phyloP scores from a whole-genome alignment of 1,140 invertebrate genomes.

The Cherax quadricarinatus region DNA sequence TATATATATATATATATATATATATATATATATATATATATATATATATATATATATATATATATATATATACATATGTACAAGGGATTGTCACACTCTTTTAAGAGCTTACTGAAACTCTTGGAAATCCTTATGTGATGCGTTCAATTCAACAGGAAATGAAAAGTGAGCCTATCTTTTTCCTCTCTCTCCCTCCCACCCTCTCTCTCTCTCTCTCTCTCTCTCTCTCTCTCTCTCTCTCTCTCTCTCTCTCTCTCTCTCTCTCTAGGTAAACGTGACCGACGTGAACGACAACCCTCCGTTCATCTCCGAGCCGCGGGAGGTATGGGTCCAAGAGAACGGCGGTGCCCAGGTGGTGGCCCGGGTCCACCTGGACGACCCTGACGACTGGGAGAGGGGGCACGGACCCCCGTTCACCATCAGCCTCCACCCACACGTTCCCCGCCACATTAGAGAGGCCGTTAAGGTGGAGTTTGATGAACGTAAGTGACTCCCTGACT shows the following conservation, averaged over 20 bases:
- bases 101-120: too few species aligned
- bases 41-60: too few species aligned
- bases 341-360: slow-evolving; percentile 21
- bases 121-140: too few species aligned
- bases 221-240: not conserved
- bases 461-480: slow-evolving; percentile 25
- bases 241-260: slow-evolving; percentile 7
- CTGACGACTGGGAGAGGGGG: slow-evolving; percentile 43
- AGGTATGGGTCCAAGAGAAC: slow-evolving; percentile 42
- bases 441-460: not conserved
- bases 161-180: too few species aligned
- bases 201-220: not conserved
- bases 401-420: slow-evolving; percentile 52
- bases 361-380: slow-evolving; percentile 35
- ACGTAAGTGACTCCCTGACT: not conserved
- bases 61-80: too few species aligned
- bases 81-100: too few species aligned
- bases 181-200: not conserved
- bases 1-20: too few species aligned
- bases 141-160: too few species aligned
- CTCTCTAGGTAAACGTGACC: slow-evolving; percentile 32
- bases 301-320: slow-evolving; percentile 23
- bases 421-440: slow-evolving; percentile 30
- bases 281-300: slow-evolving; percentile 58
- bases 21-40: too few species aligned